These are phyloP conservation scores for Apis florea DNA, from an alignment of 1,140 invertebrate genomes.

Conservation along the genomic window DNA sequence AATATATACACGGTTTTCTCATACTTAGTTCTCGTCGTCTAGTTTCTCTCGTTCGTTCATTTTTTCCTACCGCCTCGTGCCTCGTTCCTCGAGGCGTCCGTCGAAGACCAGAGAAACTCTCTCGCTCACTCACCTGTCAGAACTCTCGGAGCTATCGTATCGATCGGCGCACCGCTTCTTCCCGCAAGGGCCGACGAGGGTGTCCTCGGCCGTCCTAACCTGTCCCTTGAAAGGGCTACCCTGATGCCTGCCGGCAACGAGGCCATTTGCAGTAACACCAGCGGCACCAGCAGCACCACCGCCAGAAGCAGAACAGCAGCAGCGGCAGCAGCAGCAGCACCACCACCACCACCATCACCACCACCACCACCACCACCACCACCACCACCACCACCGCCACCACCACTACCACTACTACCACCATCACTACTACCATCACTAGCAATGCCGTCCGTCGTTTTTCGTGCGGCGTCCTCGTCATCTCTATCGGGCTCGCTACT, in stretches of 20 bases:
- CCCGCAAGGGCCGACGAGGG: conserved; percentile 80
- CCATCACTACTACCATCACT: conserved; percentile 1
- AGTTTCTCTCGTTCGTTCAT: neutral
- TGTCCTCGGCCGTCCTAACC: conserved; percentile 72
- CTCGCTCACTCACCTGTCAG: conserved; percentile 87
- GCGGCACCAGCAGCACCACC: conserved; percentile 42
- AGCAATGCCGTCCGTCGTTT: conserved; percentile 26
- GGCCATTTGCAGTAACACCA: conserved; percentile 42
- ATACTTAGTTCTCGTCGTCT: neutral
- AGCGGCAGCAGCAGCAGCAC: conserved; percentile 36
- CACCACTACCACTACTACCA: neutral
- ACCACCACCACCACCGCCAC: neutral
- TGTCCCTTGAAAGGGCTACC: conserved; percentile 71
- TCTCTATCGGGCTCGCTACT: neutral
- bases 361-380: conserved; percentile 32
- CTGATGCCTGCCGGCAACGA: conserved; percentile 60
- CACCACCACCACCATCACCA: conserved; percentile 29
- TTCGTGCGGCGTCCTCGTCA: conserved; percentile 30
- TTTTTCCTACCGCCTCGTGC: conserved; percentile 2
- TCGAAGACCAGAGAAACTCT: conserved; percentile 15
- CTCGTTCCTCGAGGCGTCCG: conserved; percentile 22
- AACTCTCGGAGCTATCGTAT: conserved; percentile 94
- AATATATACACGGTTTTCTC: neutral
- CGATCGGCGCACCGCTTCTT: conserved; percentile 92
- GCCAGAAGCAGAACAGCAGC: conserved; percentile 37